phyloP scores from a whole-genome alignment of 2,113 vertebrate species.

The cattle (Bos taurus) region DNA sequence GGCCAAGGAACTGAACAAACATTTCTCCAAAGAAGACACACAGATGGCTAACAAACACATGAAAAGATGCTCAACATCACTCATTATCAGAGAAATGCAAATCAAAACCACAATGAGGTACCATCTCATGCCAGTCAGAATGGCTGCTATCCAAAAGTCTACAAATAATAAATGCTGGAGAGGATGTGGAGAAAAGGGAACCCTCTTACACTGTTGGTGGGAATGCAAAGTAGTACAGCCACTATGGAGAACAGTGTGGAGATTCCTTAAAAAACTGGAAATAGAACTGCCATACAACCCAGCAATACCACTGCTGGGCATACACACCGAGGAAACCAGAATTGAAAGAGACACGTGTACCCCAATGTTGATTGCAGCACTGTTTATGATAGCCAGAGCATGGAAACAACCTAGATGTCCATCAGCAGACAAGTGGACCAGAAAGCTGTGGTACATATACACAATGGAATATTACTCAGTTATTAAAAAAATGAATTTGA shows the following conservation, averaged over 20 bases:
- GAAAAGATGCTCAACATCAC: neutral
- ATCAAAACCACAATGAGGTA: neutral
- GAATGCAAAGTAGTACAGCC: neutral
- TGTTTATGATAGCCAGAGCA: neutral
- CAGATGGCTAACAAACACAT: neutral
- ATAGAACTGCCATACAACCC: fast-evolving
- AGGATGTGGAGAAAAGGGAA: neutral
- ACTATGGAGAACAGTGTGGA: neutral
- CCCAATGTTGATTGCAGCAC: fast-evolving
- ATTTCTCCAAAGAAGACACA: neutral
- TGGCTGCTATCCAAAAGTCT: neutral
- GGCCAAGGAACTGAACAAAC: neutral
- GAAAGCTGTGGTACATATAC: neutral
- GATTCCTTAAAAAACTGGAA: neutral
- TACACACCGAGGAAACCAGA: neutral
- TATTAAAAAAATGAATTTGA: neutral
- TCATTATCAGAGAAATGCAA: neutral
- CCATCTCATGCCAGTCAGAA: fast-evolving
- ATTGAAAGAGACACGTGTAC: fast-evolving
- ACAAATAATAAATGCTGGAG: neutral
- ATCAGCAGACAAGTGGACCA: neutral
- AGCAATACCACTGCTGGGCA: neutral
- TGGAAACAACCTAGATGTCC: neutral
- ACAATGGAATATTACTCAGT: neutral
- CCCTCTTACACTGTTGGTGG: neutral